Evolutionary conservation across 2,888 invertebrate genomes (phyloP).

Genomic region (Drosophila lacicola): DNA sequence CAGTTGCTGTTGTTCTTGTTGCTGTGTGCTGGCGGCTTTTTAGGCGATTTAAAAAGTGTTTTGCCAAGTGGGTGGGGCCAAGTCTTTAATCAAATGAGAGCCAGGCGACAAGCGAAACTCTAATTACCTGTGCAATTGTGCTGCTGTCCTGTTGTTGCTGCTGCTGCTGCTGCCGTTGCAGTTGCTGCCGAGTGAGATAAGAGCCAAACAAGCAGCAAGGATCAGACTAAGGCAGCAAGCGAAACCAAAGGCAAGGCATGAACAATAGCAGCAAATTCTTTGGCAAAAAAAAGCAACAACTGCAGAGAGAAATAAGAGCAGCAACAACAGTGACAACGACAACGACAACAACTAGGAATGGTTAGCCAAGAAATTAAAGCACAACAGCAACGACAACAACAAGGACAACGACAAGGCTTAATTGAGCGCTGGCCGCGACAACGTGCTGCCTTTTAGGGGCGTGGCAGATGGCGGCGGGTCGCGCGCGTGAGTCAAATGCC

Average conservation of each 20-base stretch:
- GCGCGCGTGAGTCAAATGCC: constrained; percentile 64
- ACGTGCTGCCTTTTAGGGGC: constrained; percentile 11
- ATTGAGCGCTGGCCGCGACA: constrained; percentile 61
- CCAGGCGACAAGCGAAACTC: constrained; percentile 52
- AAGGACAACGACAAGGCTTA: constrained; percentile 50
- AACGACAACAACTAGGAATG: constrained; percentile 24
- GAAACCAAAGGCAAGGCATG: constrained; percentile 24
- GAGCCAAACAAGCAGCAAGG: constrained; percentile 38
- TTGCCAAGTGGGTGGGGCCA: constrained; percentile 24
- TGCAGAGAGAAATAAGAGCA: constrained; percentile 34
- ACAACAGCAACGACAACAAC: constrained; percentile 16
- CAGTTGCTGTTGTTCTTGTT: constrained; percentile 9
- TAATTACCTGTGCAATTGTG: constrained; percentile 55
- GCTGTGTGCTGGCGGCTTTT: constrained; percentile 34
- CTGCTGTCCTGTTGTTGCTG: constrained; percentile 21
- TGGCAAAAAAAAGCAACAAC: constrained; percentile 27
- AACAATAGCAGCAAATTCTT: constrained; percentile 42
- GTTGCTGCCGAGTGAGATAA: constrained; percentile 39
- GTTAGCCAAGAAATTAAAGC: constrained; percentile 18
- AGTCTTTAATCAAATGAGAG: constrained; percentile 62
- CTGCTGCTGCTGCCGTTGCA: constrained; percentile 22
- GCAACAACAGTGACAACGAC: constrained; percentile 31
- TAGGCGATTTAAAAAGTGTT: constrained; percentile 47
- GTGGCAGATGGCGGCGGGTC: constrained; percentile 46
- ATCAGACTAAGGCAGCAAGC: constrained; percentile 36